phyloP scores from a whole-genome alignment of 1,140 invertebrate species.

The Muscidifurax raptorellus region DNA sequence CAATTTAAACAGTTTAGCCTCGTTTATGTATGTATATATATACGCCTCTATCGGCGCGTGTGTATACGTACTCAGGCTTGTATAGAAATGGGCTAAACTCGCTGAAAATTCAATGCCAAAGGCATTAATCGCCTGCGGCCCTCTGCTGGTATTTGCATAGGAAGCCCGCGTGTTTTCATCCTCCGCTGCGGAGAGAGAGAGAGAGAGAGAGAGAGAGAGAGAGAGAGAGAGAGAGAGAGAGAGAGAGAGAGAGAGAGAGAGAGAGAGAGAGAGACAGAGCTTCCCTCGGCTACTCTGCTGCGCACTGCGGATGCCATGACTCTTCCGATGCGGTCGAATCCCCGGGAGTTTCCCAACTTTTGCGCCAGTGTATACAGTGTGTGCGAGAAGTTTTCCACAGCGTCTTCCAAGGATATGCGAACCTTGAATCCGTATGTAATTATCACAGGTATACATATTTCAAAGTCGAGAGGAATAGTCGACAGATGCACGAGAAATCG shows the following conservation, averaged over 20 bases:
- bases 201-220: too few relatives aligned
- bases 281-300: too few relatives aligned
- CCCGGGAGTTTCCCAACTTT: neutral
- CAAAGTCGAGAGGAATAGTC: neutral
- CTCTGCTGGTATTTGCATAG: conserved; percentile 2
- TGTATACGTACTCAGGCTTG: neutral
- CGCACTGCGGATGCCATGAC: neutral
- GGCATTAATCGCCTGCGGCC: conserved; percentile 1
- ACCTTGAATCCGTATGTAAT: neutral
- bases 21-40: neutral
- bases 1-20: conserved; percentile 17
- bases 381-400: neutral
- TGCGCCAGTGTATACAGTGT: too few relatives aligned
- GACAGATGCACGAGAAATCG: neutral
- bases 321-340: neutral
- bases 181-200: too few relatives aligned
- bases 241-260: too few relatives aligned
- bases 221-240: too few relatives aligned
- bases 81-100: neutral
- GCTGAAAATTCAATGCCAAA: neutral
- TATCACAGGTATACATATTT: neutral
- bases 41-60: neutral
- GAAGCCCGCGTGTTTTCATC: neutral
- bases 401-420: neutral
- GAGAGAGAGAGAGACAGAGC: too few relatives aligned